Conservation (phyloP, 2,888 invertebrate species). For the Hyles lineata region DNA sequence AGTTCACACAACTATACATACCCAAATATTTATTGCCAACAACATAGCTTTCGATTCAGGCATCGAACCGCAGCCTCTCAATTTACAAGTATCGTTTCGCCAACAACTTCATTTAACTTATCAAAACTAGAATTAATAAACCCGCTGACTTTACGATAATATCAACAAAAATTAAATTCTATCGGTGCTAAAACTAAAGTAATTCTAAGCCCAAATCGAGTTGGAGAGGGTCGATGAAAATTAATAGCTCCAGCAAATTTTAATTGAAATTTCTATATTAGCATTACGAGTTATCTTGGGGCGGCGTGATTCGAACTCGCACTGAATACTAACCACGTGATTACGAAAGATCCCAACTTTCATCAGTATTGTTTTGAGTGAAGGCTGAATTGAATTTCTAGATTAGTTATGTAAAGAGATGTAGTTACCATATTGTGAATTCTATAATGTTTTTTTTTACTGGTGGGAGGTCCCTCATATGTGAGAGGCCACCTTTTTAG, state of each 20-base stretch:
- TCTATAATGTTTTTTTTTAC: too few species aligned
- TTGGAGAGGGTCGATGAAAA: constrained; percentile 36
- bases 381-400: background rate
- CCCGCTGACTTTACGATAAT: background rate
- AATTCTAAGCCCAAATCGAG: constrained; percentile 41
- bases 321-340: constrained; percentile 7
- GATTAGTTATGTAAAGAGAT: background rate
- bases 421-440: background rate
- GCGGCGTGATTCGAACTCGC: constrained; percentile 26
- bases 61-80: too few species aligned
- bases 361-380: background rate
- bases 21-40: too few species aligned
- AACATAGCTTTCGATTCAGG: too few species aligned
- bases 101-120: background rate
- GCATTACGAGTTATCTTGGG: constrained; percentile 32
- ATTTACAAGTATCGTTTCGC: too few species aligned
- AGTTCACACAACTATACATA: too few species aligned
- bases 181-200: constrained; percentile 33
- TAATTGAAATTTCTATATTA: constrained; percentile 44
- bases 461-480: too few species aligned
- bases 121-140: background rate
- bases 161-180: constrained; percentile 43
- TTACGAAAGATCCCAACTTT: background rate
- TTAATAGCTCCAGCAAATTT: constrained; percentile 46
- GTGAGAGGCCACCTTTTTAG: too few species aligned